Evolutionary conservation across 2,797 vertebrate species (phyloP).

Genomic region (Sylvia borin): DNA sequence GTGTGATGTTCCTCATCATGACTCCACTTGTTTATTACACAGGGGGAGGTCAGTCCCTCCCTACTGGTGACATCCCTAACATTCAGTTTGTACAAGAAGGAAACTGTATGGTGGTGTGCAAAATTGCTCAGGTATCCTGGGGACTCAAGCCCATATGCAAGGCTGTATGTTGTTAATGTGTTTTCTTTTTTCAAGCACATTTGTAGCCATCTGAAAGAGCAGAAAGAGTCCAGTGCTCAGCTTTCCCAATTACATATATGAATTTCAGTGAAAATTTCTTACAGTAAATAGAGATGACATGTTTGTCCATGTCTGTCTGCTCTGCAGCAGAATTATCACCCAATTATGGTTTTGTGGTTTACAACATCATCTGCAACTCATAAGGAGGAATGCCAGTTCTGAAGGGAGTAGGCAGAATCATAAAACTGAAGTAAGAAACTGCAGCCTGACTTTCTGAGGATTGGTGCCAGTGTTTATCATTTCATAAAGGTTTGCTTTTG

Average conservation of each 20-base stretch:
- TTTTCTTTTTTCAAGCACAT: not conserved
- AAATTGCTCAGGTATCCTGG: not conserved
- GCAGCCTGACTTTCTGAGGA: not conserved
- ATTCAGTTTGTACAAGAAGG: not conserved
- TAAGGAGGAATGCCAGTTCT: not conserved
- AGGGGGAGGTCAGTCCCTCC: not conserved
- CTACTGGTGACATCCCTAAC: not conserved
- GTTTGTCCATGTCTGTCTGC: not conserved
- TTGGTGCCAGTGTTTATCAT: not conserved
- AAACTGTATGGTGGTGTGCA: not conserved
- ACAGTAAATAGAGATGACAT: not conserved
- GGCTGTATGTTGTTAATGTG: not conserved
- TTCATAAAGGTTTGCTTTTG: not conserved
- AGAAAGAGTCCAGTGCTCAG: not conserved
- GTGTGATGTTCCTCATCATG: not conserved
- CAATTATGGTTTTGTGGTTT: not conserved
- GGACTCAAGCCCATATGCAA: not conserved
- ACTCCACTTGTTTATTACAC: not conserved
- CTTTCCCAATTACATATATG: not conserved
- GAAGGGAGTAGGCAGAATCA: not conserved
- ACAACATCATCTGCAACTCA: not conserved
- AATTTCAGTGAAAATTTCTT: not conserved
- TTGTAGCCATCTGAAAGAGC: not conserved
- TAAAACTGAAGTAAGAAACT: not conserved
- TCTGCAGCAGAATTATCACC: not conserved